A percentile compares a stretch with the other conserved stretches of the same genome.
Evolutionary conservation across 2,797 vertebrate genomes (phyloP).

Genomic region (Tinamus major): DNA sequence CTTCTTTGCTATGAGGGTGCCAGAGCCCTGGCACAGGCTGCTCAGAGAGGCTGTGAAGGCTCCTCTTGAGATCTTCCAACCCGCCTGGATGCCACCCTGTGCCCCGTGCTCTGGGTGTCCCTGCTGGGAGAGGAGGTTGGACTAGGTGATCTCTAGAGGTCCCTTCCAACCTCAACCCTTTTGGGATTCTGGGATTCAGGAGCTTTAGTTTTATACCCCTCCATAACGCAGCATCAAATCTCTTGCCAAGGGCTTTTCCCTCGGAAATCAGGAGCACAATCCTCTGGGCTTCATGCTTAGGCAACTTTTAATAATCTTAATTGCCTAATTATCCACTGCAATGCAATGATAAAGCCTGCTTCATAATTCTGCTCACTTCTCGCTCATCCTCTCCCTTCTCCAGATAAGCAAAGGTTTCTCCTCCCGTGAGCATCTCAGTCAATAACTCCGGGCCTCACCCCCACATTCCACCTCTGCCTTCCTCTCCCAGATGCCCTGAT

Average conservation of each 20-base stretch:
- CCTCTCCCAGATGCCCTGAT: neutral
- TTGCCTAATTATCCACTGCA: conserved; percentile 64
- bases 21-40: too few relatives aligned
- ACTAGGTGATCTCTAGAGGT: too few relatives aligned
- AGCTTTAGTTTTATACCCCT: neutral
- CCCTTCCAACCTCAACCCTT: too few relatives aligned
- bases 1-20: too few relatives aligned
- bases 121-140: too few relatives aligned
- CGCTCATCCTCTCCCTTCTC: neutral
- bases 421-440: conserved; percentile 34
- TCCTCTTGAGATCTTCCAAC: too few relatives aligned
- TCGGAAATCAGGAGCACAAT: conserved; percentile 4
- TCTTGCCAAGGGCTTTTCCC: neutral
- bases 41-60: too few relatives aligned
- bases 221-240: neutral
- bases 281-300: conserved; percentile 22
- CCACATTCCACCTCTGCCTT: neutral
- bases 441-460: conserved; percentile 31
- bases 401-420: conserved; percentile 18
- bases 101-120: too few relatives aligned
- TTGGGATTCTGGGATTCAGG: neutral
- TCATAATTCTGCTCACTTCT: conserved; percentile 24
- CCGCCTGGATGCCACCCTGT: too few relatives aligned
- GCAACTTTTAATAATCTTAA: conserved; percentile 56
- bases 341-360: conserved; percentile 25